These are phyloP conservation scores for Watsonalla cultraria DNA, from an alignment of 2,888 invertebrate genomes.

Conservation along the genomic window DNA sequence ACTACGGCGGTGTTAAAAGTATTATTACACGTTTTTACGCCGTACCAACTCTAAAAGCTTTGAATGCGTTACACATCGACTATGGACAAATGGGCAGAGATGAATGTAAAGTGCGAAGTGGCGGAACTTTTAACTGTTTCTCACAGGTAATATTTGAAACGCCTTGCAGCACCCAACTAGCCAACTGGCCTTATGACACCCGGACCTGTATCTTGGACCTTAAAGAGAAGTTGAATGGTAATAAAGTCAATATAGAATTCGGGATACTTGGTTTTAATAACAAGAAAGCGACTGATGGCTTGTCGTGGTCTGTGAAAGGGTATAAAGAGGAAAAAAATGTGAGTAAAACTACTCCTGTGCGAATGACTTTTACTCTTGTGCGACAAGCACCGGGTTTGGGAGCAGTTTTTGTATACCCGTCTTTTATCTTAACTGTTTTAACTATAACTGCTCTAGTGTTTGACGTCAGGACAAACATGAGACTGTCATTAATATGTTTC, in stretches of 20 bases:
- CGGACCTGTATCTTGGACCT: slow-evolving; percentile 32
- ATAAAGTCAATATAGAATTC: slow-evolving; percentile 16
- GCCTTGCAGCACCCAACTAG: slow-evolving; percentile 14
- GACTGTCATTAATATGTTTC: slow-evolving; percentile 31
- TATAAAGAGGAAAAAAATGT: slow-evolving; percentile 18
- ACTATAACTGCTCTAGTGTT: slow-evolving; percentile 29
- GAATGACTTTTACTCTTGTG: slow-evolving; percentile 35
- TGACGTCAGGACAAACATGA: slow-evolving; percentile 22
- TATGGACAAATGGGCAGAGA: slow-evolving; percentile 1
- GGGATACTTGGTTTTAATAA: slow-evolving; percentile 16
- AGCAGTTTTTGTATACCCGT: slow-evolving; percentile 35
- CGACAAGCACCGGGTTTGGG: slow-evolving; percentile 34
- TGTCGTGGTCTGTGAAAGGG: slow-evolving; percentile 40
- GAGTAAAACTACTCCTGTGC: slow-evolving; percentile 19
- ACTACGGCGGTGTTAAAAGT: slow-evolving; percentile 24
- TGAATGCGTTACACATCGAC: slow-evolving; percentile 18
- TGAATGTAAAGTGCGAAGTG: slow-evolving; percentile 18
- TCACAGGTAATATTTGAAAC: slow-evolving; percentile 12
- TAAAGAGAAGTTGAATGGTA: slow-evolving; percentile 5
- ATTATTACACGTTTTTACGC: slow-evolving; percentile 18
- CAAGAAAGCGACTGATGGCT: slow-evolving; percentile 24
- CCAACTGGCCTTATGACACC: slow-evolving; percentile 39
- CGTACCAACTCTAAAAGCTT: slow-evolving; percentile 25
- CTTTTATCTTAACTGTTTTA: slow-evolving; percentile 26
- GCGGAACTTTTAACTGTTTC: slow-evolving; percentile 12